Conservation (phyloP, 2,888 invertebrate genomes). For the Scaptomyza flava region DNA sequence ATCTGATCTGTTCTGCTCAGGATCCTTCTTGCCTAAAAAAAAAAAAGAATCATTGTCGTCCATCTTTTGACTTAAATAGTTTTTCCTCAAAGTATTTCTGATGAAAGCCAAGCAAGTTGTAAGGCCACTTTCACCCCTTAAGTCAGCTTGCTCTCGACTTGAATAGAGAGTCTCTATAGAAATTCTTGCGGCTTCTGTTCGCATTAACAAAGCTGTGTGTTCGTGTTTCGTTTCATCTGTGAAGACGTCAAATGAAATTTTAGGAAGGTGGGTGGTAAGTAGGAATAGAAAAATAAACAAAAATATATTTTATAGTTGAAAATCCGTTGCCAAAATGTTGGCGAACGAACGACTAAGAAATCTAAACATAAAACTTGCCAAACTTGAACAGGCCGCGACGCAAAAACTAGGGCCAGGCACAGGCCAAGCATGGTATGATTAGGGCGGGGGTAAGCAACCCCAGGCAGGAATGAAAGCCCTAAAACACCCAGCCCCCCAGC, state of each 20-base stretch:
- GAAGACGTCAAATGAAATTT: neutral
- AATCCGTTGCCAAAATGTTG: conserved; percentile 63
- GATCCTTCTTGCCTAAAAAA: neutral
- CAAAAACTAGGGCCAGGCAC: conserved; percentile 5
- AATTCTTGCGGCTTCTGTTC: neutral
- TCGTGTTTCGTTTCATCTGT: neutral
- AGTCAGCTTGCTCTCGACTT: neutral
- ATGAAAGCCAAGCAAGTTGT: neutral
- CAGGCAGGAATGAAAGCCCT: conserved; percentile 22
- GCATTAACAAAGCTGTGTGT: neutral
- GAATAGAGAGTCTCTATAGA: too few species aligned
- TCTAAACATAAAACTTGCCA: conserved; percentile 73
- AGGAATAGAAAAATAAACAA: neutral
- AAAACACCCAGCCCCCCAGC: too few species aligned
- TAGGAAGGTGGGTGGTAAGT: neutral
- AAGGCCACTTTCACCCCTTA: neutral
- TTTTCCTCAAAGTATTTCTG: neutral
- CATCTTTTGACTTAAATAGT: neutral
- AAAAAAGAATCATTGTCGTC: neutral
- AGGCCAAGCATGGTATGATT: neutral
- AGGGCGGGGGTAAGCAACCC: conserved; percentile 12
- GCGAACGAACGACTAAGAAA: conserved; percentile 65
- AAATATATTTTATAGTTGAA: conserved; percentile 79
- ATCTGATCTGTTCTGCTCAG: too few species aligned
- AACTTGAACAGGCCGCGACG: conserved; percentile 17